These are phyloP conservation scores for Philereme vetulata DNA, from an alignment of 2,888 invertebrate genomes.

Conservation along the genomic window DNA sequence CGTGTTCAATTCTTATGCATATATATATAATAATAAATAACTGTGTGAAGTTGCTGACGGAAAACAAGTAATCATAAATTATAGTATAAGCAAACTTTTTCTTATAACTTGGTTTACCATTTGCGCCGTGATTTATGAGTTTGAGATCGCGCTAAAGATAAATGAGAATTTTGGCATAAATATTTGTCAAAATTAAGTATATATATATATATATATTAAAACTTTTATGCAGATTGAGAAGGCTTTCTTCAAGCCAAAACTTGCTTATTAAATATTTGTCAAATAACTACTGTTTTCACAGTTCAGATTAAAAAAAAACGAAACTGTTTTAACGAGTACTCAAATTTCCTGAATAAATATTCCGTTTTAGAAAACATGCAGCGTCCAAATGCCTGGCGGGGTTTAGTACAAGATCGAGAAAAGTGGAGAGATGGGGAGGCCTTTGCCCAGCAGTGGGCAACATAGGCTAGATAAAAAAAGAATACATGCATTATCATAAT, in stretches of 20 bases:
- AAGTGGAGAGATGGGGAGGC: too few relatives aligned
- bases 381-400: too few relatives aligned
- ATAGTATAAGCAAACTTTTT: conserved; percentile 1
- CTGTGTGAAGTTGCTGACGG: too few relatives aligned
- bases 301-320: too few relatives aligned
- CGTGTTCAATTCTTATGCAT: not conserved
- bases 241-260: conserved; percentile 1
- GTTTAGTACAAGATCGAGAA: too few relatives aligned
- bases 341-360: too few relatives aligned
- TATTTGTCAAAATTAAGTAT: not conserved
- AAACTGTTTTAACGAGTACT: too few relatives aligned
- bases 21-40: conserved; percentile 7
- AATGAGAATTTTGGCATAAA: conserved; percentile 7
- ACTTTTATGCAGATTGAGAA: conserved; percentile 4
- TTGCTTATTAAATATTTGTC: not conserved
- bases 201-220: not conserved
- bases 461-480: too few relatives aligned
- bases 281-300: not conserved
- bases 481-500: too few relatives aligned
- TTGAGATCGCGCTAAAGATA: conserved; percentile 12
- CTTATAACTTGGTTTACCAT: not conserved
- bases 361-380: too few relatives aligned
- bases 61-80: conserved; percentile 18
- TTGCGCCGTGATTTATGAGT: conserved; percentile 2
- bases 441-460: too few relatives aligned